Base-by-base conservation (phyloP, 2,888 invertebrate genomes). In the Gastracanthus pulcherrimus region DNA sequence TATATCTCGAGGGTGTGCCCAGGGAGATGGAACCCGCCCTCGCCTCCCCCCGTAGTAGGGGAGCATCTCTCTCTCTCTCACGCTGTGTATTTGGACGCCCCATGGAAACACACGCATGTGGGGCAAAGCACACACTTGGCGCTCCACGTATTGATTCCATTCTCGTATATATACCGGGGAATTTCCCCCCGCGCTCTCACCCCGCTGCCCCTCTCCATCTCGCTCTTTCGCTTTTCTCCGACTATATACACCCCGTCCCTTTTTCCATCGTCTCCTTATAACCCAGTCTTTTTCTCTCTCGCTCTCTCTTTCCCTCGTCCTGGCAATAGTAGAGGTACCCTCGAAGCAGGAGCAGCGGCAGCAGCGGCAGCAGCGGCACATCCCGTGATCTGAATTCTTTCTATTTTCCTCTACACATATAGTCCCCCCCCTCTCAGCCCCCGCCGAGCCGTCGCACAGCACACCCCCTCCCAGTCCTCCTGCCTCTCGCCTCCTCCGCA, bases 311-410 rank as follows among this genome's bases (percentile, higher is more conserved):
- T n/a, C n/a, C n/a, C 5, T 81, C 78, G 80, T 5, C 9, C 19
- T 26, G 23, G 66, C 45, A 72, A 66, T 66, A 66, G 51, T 19
- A 45, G n/a, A n/a, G 38, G 66, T 41, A 36, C 19, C 64, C 66
- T 58, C 45, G 34, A 62, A 76, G 84, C 82, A 72, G 85, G 86
- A 83, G 51, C 11, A 70, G 75, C 36, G 29, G n/a, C n/a, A n/a
- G n/a, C n/a, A n/a, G n/a, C n/a, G n/a, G n/a, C n/a, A n/a, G 67
- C 55, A 81, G 84, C 84, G 74, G 86, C 86, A 84, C 86, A 86
- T 89, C 87, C 85, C 89, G 88, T 90, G 88, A 89, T 90, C 89
- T 89, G 90, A 90, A 90, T 90, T 90, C 88, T 87, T 89, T 88
- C 89, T 89, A 89, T 90, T 89, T 88, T 88, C 87, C 87, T 86